phyloP scores from a whole-genome alignment of 2,797 vertebrate species.

The Enteromius viviparus region DNA sequence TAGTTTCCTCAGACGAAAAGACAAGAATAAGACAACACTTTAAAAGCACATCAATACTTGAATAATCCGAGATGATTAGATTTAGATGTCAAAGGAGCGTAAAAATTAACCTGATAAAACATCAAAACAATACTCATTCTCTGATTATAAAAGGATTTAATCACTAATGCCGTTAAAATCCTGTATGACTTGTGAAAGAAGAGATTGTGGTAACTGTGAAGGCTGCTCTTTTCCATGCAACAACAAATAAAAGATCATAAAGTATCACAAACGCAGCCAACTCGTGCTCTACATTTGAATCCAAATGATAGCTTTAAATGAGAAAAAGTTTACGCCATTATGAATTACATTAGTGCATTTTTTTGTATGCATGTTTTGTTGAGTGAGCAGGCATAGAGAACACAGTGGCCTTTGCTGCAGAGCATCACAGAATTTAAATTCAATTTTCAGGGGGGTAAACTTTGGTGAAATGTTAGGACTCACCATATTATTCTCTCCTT shows the following conservation, averaged over 20 bases:
- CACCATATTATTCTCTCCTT: neutral
- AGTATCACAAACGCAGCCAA: neutral
- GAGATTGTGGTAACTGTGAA: neutral
- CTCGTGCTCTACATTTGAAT: neutral
- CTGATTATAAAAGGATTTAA: neutral
- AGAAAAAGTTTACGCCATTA: neutral
- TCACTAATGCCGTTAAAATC: neutral
- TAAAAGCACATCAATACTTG: conserved; percentile 22
- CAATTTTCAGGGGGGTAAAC: neutral
- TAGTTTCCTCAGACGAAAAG: conserved; percentile 16
- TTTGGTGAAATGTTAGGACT: conserved; percentile 3
- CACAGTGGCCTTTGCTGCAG: neutral
- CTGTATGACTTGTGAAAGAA: neutral
- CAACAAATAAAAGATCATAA: neutral
- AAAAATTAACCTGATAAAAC: conserved; percentile 1
- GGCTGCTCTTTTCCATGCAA: neutral
- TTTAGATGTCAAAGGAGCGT: conserved; percentile 6
- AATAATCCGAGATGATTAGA: conserved; percentile 10
- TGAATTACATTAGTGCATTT: neutral
- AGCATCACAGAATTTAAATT: conserved; percentile 4
- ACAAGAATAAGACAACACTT: neutral
- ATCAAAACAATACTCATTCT: neutral
- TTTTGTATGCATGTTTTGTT: neutral
- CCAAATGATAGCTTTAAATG: neutral
- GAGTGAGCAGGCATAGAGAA: neutral